Evolutionary conservation across 2,113 vertebrate genomes (phyloP).

Genomic region (Puma concolor): DNA sequence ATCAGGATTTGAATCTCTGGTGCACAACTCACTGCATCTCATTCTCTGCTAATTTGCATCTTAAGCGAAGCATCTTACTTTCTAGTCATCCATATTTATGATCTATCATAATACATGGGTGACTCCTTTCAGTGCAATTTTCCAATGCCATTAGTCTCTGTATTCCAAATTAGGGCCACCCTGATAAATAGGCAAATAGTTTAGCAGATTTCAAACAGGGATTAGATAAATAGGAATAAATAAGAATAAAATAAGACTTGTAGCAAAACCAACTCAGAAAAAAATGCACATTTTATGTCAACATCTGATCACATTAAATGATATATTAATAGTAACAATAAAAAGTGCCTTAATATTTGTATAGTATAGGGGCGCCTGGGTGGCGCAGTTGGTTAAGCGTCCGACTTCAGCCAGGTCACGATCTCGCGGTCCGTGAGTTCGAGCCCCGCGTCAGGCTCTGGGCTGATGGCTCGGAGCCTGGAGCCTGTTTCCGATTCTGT

Average conservation of each 20-base stretch:
- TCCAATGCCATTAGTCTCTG: constrained; percentile 80
- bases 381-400: no score
- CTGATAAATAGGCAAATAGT: constrained; percentile 82
- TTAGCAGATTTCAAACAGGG: constrained; percentile 81
- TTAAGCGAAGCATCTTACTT: constrained; percentile 83
- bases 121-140: constrained; percentile 85
- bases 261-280: constrained; percentile 47
- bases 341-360: constrained; percentile 17
- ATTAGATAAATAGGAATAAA: constrained; percentile 78
- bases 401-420: no score
- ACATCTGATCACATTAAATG: constrained; percentile 30
- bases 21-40: constrained; percentile 82
- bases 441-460: no score
- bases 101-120: constrained; percentile 77
- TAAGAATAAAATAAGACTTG: constrained; percentile 71
- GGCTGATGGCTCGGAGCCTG: no score
- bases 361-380: no score
- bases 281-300: neutral
- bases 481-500: no score
- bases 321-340: constrained; percentile 21
- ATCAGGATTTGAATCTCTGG: constrained; percentile 81
- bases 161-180: constrained; percentile 78
- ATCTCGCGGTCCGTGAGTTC: no score
- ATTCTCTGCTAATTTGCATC: constrained; percentile 86
- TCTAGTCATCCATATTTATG: constrained; percentile 87